phyloP scores from a whole-genome alignment of 2,888 invertebrate genomes.

The Leptothorax acervorum region DNA sequence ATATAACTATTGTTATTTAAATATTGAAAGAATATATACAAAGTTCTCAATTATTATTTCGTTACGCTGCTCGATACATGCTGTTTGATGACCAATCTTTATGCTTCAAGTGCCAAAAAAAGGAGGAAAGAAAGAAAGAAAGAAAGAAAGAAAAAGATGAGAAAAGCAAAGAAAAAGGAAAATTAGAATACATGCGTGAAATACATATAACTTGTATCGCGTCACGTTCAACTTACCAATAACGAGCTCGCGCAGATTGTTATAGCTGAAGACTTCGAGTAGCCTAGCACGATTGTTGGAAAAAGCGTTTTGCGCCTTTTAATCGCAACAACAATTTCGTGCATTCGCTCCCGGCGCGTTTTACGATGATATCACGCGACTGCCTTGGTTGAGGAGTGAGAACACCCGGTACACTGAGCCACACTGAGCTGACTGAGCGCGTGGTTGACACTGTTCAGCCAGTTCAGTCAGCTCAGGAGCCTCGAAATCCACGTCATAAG shows the following conservation, averaged over 20 bases:
- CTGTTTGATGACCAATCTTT: background rate
- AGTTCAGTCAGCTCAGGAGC: conserved; percentile 30
- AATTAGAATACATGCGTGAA: conserved; percentile 4
- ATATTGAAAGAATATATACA: background rate
- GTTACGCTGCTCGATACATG: background rate
- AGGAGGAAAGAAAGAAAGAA: background rate
- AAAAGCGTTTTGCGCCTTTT: background rate
- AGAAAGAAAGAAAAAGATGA: background rate
- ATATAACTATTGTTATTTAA: too few relatives aligned
- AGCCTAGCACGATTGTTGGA: conserved; percentile 4
- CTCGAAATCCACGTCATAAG: conserved; percentile 53
- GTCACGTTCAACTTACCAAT: conserved; percentile 21
- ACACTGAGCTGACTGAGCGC: conserved; percentile 47
- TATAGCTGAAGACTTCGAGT: background rate
- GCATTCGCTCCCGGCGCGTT: conserved; percentile 43
- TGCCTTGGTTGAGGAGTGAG: conserved; percentile 54
- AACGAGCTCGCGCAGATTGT: conserved; percentile 32
- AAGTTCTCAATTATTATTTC: background rate
- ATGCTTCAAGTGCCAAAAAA: background rate
- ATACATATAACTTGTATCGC: background rate
- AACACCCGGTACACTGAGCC: conserved; percentile 64
- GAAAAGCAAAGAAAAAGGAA: background rate
- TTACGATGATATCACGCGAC: conserved; percentile 43
- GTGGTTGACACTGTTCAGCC: too few relatives aligned
- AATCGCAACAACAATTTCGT: background rate